Base-by-base conservation (phyloP, 2,113 vertebrate species). In the Silurus meridionalis region DNA sequence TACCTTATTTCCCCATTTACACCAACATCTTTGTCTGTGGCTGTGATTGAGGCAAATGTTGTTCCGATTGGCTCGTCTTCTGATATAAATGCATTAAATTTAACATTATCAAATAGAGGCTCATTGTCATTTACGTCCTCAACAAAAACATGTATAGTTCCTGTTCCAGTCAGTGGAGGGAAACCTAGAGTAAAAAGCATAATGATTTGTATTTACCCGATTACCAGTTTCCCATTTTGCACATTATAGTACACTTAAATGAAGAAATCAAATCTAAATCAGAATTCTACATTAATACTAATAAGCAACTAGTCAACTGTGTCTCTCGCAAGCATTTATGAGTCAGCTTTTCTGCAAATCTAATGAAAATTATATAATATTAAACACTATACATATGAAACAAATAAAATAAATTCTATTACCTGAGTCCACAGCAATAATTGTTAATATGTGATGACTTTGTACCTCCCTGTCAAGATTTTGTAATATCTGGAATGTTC, bases 91-190 rank as follows among this genome's bases (percentile, higher is more conserved):
- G 91, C 92, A 86, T 85, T 91, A 83, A 93, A 92, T 53, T 85
- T 58, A 2, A 92, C 89, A 53, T 91, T 89, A 14, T 83, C 82
- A 90, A 96, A 95, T 72, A 91, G 53, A 61, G 95, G 94, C 55
- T 6, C 66, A 64, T 95, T 95, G 86, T 96, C 95, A 85, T 96
- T 96, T n/a, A 93, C 46, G 81, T 95, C 95, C 23, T 94, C 93
- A 87, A 96, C 94, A 8, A 93, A n/a, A 60, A 95, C 78, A 8
- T 90, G 80, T 14, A 95, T 11, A 5, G 91, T 94, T 25, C 93
- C 89, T 77, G 95, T 93, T 17, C 95, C 94, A 72, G 94, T 95
- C 80, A 95, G 78, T 78, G 93, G 90, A 72, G 92, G 92, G 4
- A 89, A 13, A 46, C 95, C 94, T 95, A 87, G 8, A 83, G 57